Evolutionary conservation across 2,113 vertebrate genomes (phyloP).

Genomic region (Spea bombifrons): DNA sequence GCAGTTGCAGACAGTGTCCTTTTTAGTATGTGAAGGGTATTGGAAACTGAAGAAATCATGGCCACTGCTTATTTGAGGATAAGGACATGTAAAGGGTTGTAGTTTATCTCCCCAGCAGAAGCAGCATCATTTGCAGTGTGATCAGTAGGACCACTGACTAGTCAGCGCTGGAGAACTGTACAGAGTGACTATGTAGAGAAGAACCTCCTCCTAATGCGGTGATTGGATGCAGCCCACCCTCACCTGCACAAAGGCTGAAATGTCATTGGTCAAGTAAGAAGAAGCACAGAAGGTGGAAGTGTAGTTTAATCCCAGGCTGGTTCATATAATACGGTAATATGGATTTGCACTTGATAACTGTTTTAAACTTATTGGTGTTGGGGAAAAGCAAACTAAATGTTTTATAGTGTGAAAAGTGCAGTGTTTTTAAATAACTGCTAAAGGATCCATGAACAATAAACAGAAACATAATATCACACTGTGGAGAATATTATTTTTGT

Average conservation of each 20-base stretch:
- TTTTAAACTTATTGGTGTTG: too few relatives aligned
- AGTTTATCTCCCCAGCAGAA: conserved; percentile 23
- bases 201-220: conserved; percentile 1
- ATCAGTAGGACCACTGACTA: conserved; percentile 19
- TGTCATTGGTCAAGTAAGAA: background rate
- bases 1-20: conserved; percentile 14
- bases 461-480: too few relatives aligned
- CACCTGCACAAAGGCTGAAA: background rate
- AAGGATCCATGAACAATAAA: too few relatives aligned
- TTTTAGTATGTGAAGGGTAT: background rate
- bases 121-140: conserved; percentile 12
- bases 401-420: too few relatives aligned
- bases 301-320: too few relatives aligned
- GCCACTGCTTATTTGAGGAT: conserved; percentile 1
- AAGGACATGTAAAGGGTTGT: conserved; percentile 11
- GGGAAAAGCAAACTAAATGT: too few relatives aligned
- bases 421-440: too few relatives aligned
- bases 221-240: conserved; percentile 13
- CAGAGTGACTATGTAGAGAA: background rate
- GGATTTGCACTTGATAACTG: too few relatives aligned
- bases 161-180: conserved; percentile 1
- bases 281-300: background rate
- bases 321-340: too few relatives aligned
- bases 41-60: conserved; percentile 18
- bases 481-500: too few relatives aligned